A percentile compares a stretch with the other conserved stretches of the same genome.
These are phyloP conservation scores for Gracilinanus agilis DNA, from an alignment of 2,113 vertebrate genomes.

Conservation along the genomic window DNA sequence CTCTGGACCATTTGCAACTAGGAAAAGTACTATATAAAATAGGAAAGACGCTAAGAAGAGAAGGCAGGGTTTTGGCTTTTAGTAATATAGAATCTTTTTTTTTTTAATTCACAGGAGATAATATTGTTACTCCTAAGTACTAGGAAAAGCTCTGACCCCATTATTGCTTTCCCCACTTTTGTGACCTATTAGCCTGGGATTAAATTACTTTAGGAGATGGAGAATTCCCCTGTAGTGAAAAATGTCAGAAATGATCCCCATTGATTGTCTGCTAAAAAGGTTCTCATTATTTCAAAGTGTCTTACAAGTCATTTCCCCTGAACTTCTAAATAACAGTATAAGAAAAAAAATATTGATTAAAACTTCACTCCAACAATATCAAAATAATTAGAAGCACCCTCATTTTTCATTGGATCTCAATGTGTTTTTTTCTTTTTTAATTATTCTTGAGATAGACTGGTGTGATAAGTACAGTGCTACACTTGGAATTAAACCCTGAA, in stretches of 20 bases:
- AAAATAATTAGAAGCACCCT: not conserved
- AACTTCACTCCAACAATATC: not conserved
- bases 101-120: rapidly evolving
- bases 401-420: not conserved
- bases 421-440: not conserved
- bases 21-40: not conserved
- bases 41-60: not conserved
- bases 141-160: not conserved
- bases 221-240: not conserved
- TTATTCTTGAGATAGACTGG: not conserved
- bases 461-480: not conserved
- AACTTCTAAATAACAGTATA: not conserved
- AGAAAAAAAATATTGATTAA: not conserved
- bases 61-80: not conserved
- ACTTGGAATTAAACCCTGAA: not conserved
- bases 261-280: not conserved
- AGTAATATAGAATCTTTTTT: not conserved
- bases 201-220: not conserved
- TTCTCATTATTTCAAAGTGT: not conserved
- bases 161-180: not conserved
- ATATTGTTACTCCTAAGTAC: not conserved
- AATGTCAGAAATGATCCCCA: not conserved
- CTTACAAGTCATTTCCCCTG: not conserved
- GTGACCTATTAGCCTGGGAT: not conserved
- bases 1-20: not conserved